Base-by-base conservation (phyloP, 2,797 vertebrate species). In the Cuniculus paca region DNA sequence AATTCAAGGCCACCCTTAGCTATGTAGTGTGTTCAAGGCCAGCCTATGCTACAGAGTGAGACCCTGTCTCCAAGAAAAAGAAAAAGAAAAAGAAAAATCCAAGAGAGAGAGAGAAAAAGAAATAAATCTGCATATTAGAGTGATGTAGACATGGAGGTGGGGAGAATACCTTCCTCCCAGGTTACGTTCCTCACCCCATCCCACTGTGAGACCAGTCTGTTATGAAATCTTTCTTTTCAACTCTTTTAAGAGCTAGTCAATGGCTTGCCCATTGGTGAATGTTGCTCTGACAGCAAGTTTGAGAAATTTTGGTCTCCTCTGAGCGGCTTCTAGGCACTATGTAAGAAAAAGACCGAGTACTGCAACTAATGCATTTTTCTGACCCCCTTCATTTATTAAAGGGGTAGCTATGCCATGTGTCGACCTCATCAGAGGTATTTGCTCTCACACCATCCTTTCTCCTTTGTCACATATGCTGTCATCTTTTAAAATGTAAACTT, bases 251-350 rank as follows among this genome's bases (percentile, higher is more conserved):
- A 58, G 75, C 14, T 0, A 36, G 42, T 61, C 61, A 0, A 31
- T 95, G 86, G 70, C 77, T 92, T 20, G 0, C 52, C 70, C 82
- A 4, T 34, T 82, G 77, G 54, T 0, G 20, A 94, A 36, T 5
- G 70, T 31, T 77, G 10, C 34, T 91, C 65, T 88, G 56, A 45
- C 0, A 0, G 77, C 9, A 77, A 7, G 79, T 96, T 95, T 91
- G 50, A 95, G 96, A 97, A 48, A 6, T 93, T 31, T 48, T 36
- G 45, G 14, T 19, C 65, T 89, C 42, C 12, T 77, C 50, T 45
- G 58, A 91, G 28, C 56, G n/a, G 2, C 20, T 86, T 92, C 42
- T 93, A 84, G 79, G 60, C 39, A n/a, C 65, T 26, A 0, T 39
- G 34, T 82, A 72, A 91, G 42, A 90, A 82, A 78, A 92, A 81